Evolutionary conservation across 2,113 vertebrate species (phyloP).

Genomic region (Ammodytes dubius): DNA sequence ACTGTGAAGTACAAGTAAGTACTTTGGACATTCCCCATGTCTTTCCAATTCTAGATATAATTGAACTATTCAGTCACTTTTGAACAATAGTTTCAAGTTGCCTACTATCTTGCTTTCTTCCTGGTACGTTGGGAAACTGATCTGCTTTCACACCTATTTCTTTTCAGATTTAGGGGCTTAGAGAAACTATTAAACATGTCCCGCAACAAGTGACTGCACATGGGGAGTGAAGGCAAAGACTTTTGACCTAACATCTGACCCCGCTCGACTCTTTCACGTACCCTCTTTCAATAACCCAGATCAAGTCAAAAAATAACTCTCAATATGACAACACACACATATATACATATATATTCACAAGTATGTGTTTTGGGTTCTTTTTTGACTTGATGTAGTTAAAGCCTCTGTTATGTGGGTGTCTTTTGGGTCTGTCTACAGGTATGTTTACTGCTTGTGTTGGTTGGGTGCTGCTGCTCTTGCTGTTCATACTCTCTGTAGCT

Average conservation of each 20-base stretch:
- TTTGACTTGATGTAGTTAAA: conserved; percentile 41
- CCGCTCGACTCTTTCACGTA: conserved; percentile 19
- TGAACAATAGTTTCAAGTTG: background rate
- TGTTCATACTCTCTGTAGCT: conserved; percentile 38
- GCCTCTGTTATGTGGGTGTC: conserved; percentile 16
- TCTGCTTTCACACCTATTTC: conserved; percentile 58
- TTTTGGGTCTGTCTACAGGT: conserved; percentile 30
- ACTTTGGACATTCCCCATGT: background rate
- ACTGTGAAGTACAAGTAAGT: conserved; percentile 96
- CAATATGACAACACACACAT: background rate
- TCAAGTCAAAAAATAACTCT: conserved; percentile 45
- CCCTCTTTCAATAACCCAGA: conserved; percentile 47
- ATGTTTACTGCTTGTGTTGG: conserved; percentile 40
- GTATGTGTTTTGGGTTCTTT: conserved; percentile 26
- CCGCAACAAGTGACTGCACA: conserved; percentile 71
- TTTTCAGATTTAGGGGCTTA: conserved; percentile 85
- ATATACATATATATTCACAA: background rate
- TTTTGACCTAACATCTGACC: conserved; percentile 44
- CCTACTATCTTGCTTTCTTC: conserved; percentile 31
- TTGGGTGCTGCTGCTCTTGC: conserved; percentile 50
- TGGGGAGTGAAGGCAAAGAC: conserved; percentile 55
- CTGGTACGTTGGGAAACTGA: conserved; percentile 60
- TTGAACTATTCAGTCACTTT: conserved; percentile 16
- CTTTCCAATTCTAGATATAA: background rate
- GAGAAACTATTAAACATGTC: conserved; percentile 75